Evolutionary conservation across 1,140 invertebrate genomes (phyloP).

Genomic region (Plectrocnemia conspersa): DNA sequence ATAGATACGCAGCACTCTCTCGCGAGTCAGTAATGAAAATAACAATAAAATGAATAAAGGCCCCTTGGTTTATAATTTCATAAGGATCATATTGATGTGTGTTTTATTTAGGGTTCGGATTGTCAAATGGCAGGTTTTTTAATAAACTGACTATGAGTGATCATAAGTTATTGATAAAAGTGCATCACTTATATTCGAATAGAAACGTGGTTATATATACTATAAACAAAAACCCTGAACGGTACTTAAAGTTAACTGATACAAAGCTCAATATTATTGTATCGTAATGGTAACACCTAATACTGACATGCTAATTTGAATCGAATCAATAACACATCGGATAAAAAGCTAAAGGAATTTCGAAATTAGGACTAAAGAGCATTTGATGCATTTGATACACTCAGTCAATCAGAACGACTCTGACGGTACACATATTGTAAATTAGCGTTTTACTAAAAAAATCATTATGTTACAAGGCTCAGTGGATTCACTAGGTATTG

Average conservation of each 20-base stretch:
- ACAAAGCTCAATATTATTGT: constrained; percentile 20
- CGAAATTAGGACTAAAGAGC: neutral
- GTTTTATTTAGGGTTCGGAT: too few species aligned
- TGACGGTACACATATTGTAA: neutral
- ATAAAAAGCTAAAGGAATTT: constrained; percentile 2
- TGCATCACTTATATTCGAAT: too few species aligned
- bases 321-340: neutral
- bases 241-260: constrained; percentile 18
- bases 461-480: constrained; percentile 5
- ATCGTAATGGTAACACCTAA: constrained; percentile 20
- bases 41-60: too few species aligned
- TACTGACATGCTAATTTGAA: constrained; percentile 10
- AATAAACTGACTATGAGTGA: too few species aligned
- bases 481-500: constrained; percentile 17
- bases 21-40: too few species aligned
- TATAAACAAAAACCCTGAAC: constrained; percentile 19
- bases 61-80: too few species aligned
- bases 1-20: too few species aligned
- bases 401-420: neutral
- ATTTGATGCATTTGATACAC: neutral
- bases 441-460: neutral
- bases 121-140: too few species aligned
- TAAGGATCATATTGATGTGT: too few species aligned
- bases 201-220: too few species aligned
- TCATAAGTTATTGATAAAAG: too few species aligned